These are phyloP conservation scores for Eristalinus aeneus DNA, from an alignment of 2,888 invertebrate species.

Conservation along the genomic window DNA sequence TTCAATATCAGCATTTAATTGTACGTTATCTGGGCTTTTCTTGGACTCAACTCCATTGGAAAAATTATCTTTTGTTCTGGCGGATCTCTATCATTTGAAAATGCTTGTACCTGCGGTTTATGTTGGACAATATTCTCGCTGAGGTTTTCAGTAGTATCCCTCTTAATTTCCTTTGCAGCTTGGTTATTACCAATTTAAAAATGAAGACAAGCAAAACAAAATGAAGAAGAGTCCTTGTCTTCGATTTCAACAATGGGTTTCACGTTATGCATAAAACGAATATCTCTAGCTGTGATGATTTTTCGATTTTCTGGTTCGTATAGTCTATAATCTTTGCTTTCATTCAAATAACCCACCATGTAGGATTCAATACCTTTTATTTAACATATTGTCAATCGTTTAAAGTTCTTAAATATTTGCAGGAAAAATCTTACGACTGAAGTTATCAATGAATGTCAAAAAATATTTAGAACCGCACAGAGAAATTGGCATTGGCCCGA, in stretches of 20 bases:
- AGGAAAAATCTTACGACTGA: conserved; percentile 18
- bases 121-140: background rate
- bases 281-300: conserved; percentile 6
- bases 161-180: background rate
- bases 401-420: conserved; percentile 23
- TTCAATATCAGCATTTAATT: background rate
- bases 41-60: background rate
- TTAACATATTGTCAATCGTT: conserved; percentile 60
- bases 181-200: too few relatives aligned
- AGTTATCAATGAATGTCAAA: conserved; percentile 24
- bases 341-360: conserved; percentile 10
- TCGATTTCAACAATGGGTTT: background rate
- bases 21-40: background rate
- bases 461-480: conserved; percentile 15
- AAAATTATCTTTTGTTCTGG: background rate
- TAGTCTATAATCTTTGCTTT: background rate
- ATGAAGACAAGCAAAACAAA: too few relatives aligned
- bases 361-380: conserved; percentile 1
- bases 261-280: conserved; percentile 4
- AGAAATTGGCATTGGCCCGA: conserved; percentile 8
- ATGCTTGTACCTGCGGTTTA: background rate
- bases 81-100: background rate
- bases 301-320: conserved; percentile 7
- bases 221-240: background rate
- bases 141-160: background rate